Evolutionary conservation across 1,140 invertebrate genomes (phyloP).

Genomic region (Drosophila varians): DNA sequence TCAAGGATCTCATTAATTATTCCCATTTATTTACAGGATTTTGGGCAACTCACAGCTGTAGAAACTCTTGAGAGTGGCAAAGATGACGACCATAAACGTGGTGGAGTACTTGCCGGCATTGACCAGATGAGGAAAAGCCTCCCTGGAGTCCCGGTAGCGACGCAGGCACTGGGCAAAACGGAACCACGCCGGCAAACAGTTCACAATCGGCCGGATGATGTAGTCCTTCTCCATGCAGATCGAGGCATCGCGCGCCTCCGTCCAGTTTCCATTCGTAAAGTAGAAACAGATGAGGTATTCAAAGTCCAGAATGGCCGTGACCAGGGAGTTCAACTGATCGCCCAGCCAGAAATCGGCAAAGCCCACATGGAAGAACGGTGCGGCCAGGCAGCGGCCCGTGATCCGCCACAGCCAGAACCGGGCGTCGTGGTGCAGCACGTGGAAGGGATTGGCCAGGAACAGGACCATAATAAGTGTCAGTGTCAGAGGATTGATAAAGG

Average conservation of each 20-base stretch:
- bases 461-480: conserved; percentile 93
- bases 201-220: conserved; percentile 90
- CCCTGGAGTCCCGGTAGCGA: conserved; percentile 94
- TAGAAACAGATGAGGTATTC: conserved; percentile 96
- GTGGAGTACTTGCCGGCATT: conserved; percentile 99
- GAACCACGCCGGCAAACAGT: conserved; percentile 97
- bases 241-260: conserved; percentile 85
- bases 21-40: no score
- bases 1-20: no score
- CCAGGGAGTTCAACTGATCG: conserved; percentile 98
- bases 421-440: conserved; percentile 96
- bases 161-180: conserved; percentile 98
- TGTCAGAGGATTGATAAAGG: conserved; percentile 94
- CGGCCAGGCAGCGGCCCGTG: conserved; percentile 91
- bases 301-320: conserved; percentile 95
- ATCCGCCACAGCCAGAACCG: conserved; percentile 92
- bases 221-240: conserved; percentile 87
- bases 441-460: conserved; percentile 96
- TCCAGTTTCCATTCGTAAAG: conserved; percentile 89
- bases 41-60: conserved; percentile 86
- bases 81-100: conserved; percentile 97
- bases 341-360: conserved; percentile 99
- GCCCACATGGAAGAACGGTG: conserved; percentile 97
- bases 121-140: conserved; percentile 97
- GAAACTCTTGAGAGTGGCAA: conserved; percentile 90